These are phyloP conservation scores for Solenopsis fugax DNA, from an alignment of 1,140 invertebrate species.

Conservation along the genomic window DNA sequence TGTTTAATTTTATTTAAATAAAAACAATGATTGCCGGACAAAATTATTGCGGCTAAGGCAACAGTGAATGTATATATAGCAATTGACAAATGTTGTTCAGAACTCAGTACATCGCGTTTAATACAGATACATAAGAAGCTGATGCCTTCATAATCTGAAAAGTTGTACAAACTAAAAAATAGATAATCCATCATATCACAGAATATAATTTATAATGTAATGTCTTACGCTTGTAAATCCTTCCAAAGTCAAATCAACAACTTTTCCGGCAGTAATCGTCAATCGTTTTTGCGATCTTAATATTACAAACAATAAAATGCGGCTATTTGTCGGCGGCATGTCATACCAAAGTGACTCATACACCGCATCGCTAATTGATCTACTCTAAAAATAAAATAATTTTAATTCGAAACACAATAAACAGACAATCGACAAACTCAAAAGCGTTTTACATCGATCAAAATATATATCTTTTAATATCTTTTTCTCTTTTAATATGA, in stretches of 20 bases:
- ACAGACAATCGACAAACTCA: background rate
- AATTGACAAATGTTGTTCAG: background rate
- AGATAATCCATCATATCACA: background rate
- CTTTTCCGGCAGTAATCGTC: constrained; percentile 64
- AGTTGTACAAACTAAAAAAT: background rate
- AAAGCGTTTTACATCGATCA: background rate
- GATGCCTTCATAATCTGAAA: constrained; percentile 58
- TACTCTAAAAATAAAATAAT: constrained; percentile 45
- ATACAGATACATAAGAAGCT: constrained; percentile 48
- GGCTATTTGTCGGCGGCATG: constrained; percentile 28
- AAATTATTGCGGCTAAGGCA: constrained; percentile 14
- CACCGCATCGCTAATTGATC: constrained; percentile 34
- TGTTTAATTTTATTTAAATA: background rate
- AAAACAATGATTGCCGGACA: constrained; percentile 13
- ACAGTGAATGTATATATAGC: background rate
- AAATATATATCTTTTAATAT: background rate
- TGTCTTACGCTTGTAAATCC: constrained; percentile 59
- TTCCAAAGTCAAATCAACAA: constrained; percentile 61
- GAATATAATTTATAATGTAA: background rate
- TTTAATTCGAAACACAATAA: background rate
- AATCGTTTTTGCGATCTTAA: constrained; percentile 69
- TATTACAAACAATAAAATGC: constrained; percentile 61
- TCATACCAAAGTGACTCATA: constrained; percentile 62
- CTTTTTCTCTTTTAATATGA: no score
- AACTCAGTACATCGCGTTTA: constrained; percentile 44